Base-by-base conservation (phyloP, 2,888 invertebrate species). In the Congeria kusceri region DNA sequence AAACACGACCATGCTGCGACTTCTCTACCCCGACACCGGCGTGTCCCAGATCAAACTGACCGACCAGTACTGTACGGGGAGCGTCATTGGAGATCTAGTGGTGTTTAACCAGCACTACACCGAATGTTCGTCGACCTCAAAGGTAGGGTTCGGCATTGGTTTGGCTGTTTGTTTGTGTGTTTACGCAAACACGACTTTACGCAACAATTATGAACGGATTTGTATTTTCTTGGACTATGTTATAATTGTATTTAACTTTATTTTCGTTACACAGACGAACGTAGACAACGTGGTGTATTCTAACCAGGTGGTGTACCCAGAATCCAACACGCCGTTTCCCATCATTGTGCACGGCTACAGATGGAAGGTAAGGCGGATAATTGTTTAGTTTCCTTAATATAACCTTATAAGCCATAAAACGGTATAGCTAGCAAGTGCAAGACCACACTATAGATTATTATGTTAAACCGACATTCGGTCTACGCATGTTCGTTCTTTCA, bases 291-390 rank as follows among this genome's bases (percentile, higher is more conserved):
- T 86, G 3, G 28, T 81, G 13, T 84, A 86, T 39, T 61, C 53
- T 9, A 86, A 86, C 53, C 57, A 77, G 18, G n/a, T 86, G 23
- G 61, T 86, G 27, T 83, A 84, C 47, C 86, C 84, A 3, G 84
- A 86, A 57, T 65, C 81, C 5, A 56, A 25, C 25, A 62, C 47
- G 0, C 80, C 86, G 32, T 83, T 84, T 44, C 86, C 86, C 1
- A 20, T 86, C 11, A 74, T 84, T 23, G 77, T 86, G 15, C 70
- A 80, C 15, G 71, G 77, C 0, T 86, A 83, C 46, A 49, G 81
- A 13, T 86, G 86, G 86, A 75, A 74, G 62, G 81, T 80, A 63
- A 27, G 59, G 47, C 3, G 9, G 3, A 1, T 1, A 13, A 1
- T 11, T 39, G 13, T 11, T 39, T 39, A 11, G 11, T 39, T 3